Evolutionary conservation across 2,797 vertebrate genomes (phyloP).

Genomic region (Hoplostethus atlanticus): DNA sequence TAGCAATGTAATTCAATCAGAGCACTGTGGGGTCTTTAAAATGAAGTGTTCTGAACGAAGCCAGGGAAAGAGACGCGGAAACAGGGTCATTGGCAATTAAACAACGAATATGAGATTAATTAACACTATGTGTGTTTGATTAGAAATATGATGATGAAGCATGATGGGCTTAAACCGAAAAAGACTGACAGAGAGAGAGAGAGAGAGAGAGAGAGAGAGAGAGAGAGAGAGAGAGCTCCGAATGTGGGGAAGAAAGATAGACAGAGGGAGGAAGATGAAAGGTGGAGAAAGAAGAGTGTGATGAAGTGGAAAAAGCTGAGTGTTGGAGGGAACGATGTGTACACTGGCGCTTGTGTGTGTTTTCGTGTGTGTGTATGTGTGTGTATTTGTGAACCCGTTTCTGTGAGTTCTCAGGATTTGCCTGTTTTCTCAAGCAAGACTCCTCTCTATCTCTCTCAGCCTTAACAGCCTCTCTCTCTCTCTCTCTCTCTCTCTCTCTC

Average conservation of each 20-base stretch:
- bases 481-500: constrained; percentile 16
- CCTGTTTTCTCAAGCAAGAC: constrained; percentile 69
- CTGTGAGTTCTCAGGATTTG: constrained; percentile 67
- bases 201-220: constrained; percentile 55
- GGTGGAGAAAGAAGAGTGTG: constrained; percentile 71
- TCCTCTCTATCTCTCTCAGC: constrained; percentile 53
- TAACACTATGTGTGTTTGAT: constrained; percentile 78
- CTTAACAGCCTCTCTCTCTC: constrained; percentile 37
- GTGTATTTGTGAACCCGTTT: constrained; percentile 37
- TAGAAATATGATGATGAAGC: constrained; percentile 77
- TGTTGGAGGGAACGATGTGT: constrained; percentile 62
- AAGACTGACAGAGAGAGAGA: constrained; percentile 64
- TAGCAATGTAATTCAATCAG: constrained; percentile 65
- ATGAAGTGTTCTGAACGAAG: constrained; percentile 53
- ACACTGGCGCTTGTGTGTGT: constrained; percentile 37
- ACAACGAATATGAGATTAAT: constrained; percentile 77
- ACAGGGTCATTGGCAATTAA: constrained; percentile 80
- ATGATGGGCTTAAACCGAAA: constrained; percentile 54
- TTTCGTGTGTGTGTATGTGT: constrained; percentile 22
- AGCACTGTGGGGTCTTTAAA: constrained; percentile 63
- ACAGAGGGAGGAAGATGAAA: constrained; percentile 62
- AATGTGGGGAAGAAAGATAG: constrained; percentile 10
- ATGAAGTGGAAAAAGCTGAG: constrained; percentile 74
- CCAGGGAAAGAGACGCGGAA: constrained; percentile 49
- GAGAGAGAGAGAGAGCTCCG: constrained; percentile 36